Percentiles rank a stretch among this genome's conserved stretches.
Evolutionary conservation across 1,140 invertebrate genomes (phyloP).

Genomic region (Lysiphlebus fabarum): DNA sequence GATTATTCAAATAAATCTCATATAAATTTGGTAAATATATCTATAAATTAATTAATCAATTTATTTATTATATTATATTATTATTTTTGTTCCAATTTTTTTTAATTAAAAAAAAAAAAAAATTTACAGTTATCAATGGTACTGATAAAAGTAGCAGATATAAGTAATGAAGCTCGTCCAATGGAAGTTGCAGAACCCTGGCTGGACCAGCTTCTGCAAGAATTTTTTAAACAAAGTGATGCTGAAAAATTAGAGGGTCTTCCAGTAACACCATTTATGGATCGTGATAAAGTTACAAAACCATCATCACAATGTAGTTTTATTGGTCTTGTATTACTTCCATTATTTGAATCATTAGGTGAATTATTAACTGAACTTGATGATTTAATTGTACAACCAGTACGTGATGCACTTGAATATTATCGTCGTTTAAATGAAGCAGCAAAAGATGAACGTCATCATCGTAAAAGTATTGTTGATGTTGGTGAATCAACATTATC

Average conservation of each 20-base stretch:
- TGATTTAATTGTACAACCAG: slow-evolving; percentile 62
- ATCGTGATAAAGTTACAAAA: slow-evolving; percentile 85
- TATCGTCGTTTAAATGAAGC: slow-evolving; percentile 65
- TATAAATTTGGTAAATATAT: slow-evolving; percentile 68
- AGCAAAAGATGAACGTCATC: slow-evolving; percentile 61
- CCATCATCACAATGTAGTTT: slow-evolving; percentile 82
- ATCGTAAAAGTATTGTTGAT: slow-evolving; percentile 61
- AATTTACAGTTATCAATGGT: slow-evolving; percentile 78
- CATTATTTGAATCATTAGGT: slow-evolving; percentile 74
- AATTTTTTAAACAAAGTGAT: slow-evolving; percentile 81
- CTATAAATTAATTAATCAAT: slow-evolving; percentile 28
- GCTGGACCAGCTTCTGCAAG: slow-evolving; percentile 75
- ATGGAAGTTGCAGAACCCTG: slow-evolving; percentile 84
- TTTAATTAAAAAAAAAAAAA: background rate
- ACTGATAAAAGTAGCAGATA: slow-evolving; percentile 83
- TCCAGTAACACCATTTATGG: slow-evolving; percentile 86
- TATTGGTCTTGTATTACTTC: slow-evolving; percentile 79
- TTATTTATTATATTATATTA: background rate
- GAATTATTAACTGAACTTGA: slow-evolving; percentile 69
- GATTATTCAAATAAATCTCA: slow-evolving; percentile 74
- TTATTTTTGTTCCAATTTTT: background rate
- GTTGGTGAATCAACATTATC: slow-evolving; percentile 40
- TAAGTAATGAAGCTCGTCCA: slow-evolving; percentile 82
- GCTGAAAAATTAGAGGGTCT: slow-evolving; percentile 80
- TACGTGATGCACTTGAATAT: slow-evolving; percentile 59